These are phyloP conservation scores for Heliconius melpomene DNA, from an alignment of 1,140 invertebrate species.

Conservation along the genomic window DNA sequence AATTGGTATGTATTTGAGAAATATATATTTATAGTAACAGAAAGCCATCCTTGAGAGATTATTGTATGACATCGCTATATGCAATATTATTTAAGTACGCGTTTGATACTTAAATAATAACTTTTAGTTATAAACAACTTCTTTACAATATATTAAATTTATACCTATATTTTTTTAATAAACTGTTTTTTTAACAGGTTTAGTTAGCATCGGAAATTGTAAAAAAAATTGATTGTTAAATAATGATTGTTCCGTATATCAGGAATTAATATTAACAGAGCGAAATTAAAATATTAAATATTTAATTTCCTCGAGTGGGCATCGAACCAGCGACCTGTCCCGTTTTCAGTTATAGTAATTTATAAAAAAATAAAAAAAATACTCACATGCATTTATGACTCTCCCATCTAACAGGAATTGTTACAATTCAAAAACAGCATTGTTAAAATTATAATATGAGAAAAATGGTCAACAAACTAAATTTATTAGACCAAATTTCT, in stretches of 20 bases:
- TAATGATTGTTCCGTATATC: too few relatives aligned
- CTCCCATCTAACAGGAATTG: not conserved
- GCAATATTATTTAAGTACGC: not conserved
- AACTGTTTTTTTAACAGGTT: too few relatives aligned
- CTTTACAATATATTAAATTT: too few relatives aligned
- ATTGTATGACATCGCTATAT: not conserved
- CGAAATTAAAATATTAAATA: too few relatives aligned
- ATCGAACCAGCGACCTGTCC: too few relatives aligned
- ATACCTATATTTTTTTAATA: too few relatives aligned
- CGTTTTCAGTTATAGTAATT: too few relatives aligned
- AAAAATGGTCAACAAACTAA: not conserved
- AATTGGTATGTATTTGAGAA: not conserved
- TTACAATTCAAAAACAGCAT: not conserved
- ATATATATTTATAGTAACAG: not conserved
- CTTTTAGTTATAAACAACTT: not conserved
- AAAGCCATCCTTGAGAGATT: not conserved
- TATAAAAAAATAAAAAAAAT: not conserved
- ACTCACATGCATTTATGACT: slow-evolving; percentile 32
- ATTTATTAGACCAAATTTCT: not conserved
- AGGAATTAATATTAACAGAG: too few relatives aligned
- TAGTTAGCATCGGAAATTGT: too few relatives aligned
- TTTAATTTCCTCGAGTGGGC: too few relatives aligned
- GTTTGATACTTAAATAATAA: not conserved
- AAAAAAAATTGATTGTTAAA: too few relatives aligned
- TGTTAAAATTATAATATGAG: not conserved